Evolutionary conservation across 2,797 vertebrate genomes (phyloP), one percentile per base, ranked within the genome.

Genomic region (Triplophysa yarkandensis): DNA sequence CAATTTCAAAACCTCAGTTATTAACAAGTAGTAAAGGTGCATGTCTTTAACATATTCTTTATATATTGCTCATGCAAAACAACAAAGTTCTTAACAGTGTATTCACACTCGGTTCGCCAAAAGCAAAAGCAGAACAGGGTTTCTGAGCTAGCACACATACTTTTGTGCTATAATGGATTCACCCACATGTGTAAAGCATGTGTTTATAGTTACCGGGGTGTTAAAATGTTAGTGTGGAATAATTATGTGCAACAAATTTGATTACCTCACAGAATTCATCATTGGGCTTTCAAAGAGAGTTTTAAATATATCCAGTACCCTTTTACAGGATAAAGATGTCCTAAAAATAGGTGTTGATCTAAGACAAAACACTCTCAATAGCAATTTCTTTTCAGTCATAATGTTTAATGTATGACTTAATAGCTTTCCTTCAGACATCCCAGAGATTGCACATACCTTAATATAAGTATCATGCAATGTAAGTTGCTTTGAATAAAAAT

Each of bases 141-240:
- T 72, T 17, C 25, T 34, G 28, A 34, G 52, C 34, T 14, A 19
- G 1, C 43, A 68, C 21, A 46, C 13, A 57, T 58, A 41, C 41
- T 73, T 63, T 52, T 3, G 34, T 46, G 16, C 30, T 54, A 32
- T 54, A 54, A 72, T 62, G 11, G 25, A 43, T 64, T 71, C 23
- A 21, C 11, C 39, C 23, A 46, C 52, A 67, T 61, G 25, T 75
- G 54, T 17, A 6, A 68, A 32, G 23, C 73, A 75, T 75, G 64
- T 68, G 73, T 43, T 50, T 28, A 19, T 39, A 34, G 32, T 75
- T 68, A 61, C 64, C 36, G 64, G 32, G 43, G 65, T 66, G 62
- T 58, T 13, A 68, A 52, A n/a, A 68, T 27, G 28, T 39, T 60
- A 10, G 19, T 67, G 16, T 39, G 3, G 28, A 21, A 44, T 16